Percentiles rank a stretch among this genome's conserved stretches.
Conservation (phyloP, 2,888 invertebrate genomes). For the Noctua fimbriata region DNA sequence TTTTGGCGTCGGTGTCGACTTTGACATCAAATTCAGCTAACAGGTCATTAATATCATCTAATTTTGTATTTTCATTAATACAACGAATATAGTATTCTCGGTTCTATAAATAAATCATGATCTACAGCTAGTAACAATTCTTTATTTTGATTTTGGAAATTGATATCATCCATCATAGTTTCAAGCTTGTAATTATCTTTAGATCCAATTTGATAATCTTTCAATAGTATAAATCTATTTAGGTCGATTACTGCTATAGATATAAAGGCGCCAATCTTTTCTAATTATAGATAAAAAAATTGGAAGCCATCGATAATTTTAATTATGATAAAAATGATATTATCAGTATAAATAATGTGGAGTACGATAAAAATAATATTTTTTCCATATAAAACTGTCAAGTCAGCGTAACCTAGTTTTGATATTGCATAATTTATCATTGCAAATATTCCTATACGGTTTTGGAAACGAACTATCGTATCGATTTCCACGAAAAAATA, state of each 20-base stretch:
- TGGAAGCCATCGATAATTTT: constrained; percentile 38
- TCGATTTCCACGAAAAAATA: constrained; percentile 36
- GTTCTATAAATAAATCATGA: neutral
- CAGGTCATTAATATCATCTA: neutral
- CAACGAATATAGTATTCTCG: neutral
- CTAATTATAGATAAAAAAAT: constrained; percentile 32
- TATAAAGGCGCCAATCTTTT: constrained; percentile 42
- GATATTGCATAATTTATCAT: constrained; percentile 20
- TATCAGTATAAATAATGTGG: constrained; percentile 13
- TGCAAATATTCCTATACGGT: constrained; percentile 8
- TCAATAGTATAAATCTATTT: constrained; percentile 47
- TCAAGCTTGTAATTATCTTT: constrained; percentile 35
- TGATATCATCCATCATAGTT: constrained; percentile 47
- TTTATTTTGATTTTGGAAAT: constrained; percentile 23
- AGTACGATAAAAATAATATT: neutral
- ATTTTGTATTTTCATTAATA: constrained; percentile 8
- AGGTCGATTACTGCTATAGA: constrained; percentile 46
- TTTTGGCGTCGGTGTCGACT: neutral
- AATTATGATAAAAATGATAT: constrained; percentile 33
- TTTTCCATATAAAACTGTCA: constrained; percentile 9
- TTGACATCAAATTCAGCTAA: neutral
- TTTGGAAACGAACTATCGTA: neutral
- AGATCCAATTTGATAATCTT: constrained; percentile 46
- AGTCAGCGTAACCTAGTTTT: constrained; percentile 12
- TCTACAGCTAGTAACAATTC: constrained; percentile 3